These are phyloP conservation scores for Lymantria monacha DNA, from an alignment of 2,888 invertebrate genomes.

Conservation along the genomic window DNA sequence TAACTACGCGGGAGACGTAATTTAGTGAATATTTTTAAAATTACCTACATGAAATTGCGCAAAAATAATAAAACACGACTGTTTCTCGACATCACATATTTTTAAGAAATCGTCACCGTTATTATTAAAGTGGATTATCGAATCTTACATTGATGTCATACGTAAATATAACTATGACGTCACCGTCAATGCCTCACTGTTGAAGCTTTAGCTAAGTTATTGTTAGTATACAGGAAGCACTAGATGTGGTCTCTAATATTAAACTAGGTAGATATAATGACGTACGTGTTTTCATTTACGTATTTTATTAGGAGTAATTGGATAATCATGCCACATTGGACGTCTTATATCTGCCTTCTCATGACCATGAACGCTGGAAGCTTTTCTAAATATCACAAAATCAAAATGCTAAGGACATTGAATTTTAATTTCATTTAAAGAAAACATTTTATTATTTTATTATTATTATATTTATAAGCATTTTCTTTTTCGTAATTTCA, in stretches of 20 bases:
- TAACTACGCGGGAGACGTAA: constrained; percentile 25
- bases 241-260: not conserved
- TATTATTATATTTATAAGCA: too few relatives aligned
- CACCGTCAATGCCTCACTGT: constrained; percentile 14
- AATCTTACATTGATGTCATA: constrained; percentile 38
- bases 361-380: too few relatives aligned
- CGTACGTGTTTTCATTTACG: too few relatives aligned
- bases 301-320: too few relatives aligned
- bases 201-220: constrained; percentile 3
- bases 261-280: not conserved
- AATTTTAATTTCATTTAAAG: too few relatives aligned
- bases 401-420: too few relatives aligned
- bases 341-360: too few relatives aligned
- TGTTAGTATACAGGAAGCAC: not conserved
- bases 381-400: too few relatives aligned
- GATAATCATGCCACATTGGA: too few relatives aligned
- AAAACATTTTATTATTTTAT: too few relatives aligned
- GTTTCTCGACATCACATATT: constrained; percentile 22
- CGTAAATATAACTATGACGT: constrained; percentile 41
- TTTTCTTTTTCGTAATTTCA: too few relatives aligned
- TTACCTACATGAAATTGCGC: not conserved
- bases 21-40: constrained; percentile 2
- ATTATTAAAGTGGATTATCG: constrained; percentile 31
- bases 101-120: constrained; percentile 37
- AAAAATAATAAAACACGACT: not conserved